phyloP scores from a whole-genome alignment of 2,888 invertebrate species.

The Cylindroiulus punctatus region DNA sequence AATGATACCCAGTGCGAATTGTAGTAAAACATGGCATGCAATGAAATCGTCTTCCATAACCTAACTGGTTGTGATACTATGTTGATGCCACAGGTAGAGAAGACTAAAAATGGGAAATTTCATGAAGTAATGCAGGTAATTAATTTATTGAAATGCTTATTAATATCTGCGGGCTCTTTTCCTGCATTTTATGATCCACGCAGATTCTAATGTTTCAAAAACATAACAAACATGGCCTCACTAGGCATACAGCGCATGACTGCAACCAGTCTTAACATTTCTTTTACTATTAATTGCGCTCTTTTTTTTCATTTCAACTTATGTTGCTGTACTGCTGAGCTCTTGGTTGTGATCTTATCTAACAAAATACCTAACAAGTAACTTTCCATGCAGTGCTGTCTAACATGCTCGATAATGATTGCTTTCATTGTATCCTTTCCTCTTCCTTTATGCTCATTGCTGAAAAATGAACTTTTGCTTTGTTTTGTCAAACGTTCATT shows the following conservation, averaged over 20 bases:
- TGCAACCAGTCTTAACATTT: neutral
- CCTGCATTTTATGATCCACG: neutral
- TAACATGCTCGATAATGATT: neutral
- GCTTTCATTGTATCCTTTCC: conserved; percentile 49
- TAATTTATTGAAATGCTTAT: conserved; percentile 49
- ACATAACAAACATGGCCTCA: neutral
- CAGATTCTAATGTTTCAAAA: neutral
- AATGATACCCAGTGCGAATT: neutral
- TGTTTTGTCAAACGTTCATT: neutral
- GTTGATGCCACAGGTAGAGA: conserved; percentile 59
- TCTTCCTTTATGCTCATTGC: conserved; percentile 30
- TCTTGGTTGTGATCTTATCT: neutral
- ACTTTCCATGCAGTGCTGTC: too few relatives aligned
- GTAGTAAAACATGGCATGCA: neutral
- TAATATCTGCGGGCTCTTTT: conserved; percentile 32
- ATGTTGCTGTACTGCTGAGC: neutral
- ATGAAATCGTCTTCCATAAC: conserved; percentile 16
- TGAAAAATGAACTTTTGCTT: conserved; percentile 1
- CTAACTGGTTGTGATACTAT: conserved; percentile 54
- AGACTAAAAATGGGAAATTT: conserved; percentile 60
- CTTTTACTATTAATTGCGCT: neutral
- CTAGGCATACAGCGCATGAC: neutral
- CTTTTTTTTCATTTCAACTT: neutral
- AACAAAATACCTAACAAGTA: too few relatives aligned
- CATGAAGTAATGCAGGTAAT: conserved; percentile 61